These are phyloP conservation scores for Polyommatus icarus DNA, from an alignment of 2,888 invertebrate genomes.

Conservation along the genomic window DNA sequence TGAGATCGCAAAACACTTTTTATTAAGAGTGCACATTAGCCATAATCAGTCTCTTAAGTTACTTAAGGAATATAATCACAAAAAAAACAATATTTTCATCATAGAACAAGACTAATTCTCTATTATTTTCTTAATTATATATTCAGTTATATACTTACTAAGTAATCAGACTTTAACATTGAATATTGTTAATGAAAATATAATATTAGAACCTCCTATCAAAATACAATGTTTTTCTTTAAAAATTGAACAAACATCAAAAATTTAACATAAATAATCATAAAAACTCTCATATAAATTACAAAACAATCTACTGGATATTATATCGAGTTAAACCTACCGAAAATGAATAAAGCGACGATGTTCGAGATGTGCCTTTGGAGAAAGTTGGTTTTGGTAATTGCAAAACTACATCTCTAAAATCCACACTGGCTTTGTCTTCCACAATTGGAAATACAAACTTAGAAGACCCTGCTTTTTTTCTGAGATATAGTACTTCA, in stretches of 20 bases:
- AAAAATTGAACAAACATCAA: slow-evolving; percentile 29
- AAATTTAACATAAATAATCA: slow-evolving; percentile 34
- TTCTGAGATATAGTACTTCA: not conserved
- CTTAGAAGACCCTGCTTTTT: slow-evolving; percentile 35
- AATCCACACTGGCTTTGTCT: slow-evolving; percentile 44
- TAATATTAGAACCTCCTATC: too few species aligned
- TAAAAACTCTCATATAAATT: slow-evolving; percentile 34
- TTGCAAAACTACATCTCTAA: slow-evolving; percentile 46
- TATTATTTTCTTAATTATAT: too few species aligned
- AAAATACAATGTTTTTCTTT: slow-evolving; percentile 10
- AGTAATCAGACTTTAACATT: slow-evolving; percentile 40
- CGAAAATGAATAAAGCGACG: slow-evolving; percentile 42
- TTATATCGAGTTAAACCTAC: slow-evolving; percentile 43
- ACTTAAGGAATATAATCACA: slow-evolving; percentile 35
- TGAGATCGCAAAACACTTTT: too few species aligned
- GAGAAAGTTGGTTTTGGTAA: slow-evolving; percentile 40
- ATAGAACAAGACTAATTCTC: too few species aligned
- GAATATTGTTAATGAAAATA: not conserved
- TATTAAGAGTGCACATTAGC: slow-evolving; percentile 40
- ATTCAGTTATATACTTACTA: too few species aligned
- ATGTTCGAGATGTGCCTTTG: too few species aligned
- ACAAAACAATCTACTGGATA: slow-evolving; percentile 39
- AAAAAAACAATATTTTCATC: too few species aligned
- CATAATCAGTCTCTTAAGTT: slow-evolving; percentile 42
- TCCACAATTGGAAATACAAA: slow-evolving; percentile 44